These are phyloP conservation scores for Fratercula arctica DNA, from an alignment of 2,797 vertebrate genomes.

Conservation along the genomic window DNA sequence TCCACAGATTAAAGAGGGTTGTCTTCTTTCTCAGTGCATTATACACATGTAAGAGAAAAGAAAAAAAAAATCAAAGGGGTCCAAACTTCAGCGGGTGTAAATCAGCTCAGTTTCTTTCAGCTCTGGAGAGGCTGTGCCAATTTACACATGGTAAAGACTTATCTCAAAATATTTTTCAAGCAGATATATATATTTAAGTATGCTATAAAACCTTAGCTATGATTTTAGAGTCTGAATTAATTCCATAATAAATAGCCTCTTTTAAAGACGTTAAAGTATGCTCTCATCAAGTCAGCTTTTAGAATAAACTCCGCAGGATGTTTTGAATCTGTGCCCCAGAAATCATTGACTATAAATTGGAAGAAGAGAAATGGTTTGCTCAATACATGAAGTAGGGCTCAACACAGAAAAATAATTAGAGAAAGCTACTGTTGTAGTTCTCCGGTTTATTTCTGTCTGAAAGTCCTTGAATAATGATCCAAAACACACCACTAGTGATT, in stretches of 20 bases:
- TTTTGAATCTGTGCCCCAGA: slow-evolving; percentile 11
- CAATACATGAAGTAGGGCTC: slow-evolving; percentile 13
- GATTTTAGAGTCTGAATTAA: neutral
- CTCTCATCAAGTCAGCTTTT: neutral
- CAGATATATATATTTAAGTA: neutral
- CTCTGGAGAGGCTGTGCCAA: neutral
- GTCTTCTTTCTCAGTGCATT: slow-evolving; percentile 12
- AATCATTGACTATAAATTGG: slow-evolving; percentile 23
- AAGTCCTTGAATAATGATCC: slow-evolving; percentile 66
- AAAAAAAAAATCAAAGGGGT: slow-evolving; percentile 21
- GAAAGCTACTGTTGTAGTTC: slow-evolving; percentile 43
- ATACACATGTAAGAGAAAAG: neutral
- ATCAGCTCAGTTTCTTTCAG: neutral
- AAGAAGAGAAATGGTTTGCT: slow-evolving; percentile 43
- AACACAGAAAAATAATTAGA: slow-evolving; percentile 60
- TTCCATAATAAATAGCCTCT: neutral
- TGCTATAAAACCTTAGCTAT: neutral
- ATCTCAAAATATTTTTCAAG: neutral
- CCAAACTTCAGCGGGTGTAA: neutral
- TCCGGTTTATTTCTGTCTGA: slow-evolving; percentile 54
- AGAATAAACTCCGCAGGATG: neutral
- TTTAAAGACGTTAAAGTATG: neutral
- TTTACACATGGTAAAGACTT: neutral
- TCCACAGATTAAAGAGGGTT: slow-evolving; percentile 45
- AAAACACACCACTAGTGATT: slow-evolving; percentile 56